Evolutionary conservation across 2,113 vertebrate species (phyloP), one percentile per base, ranked within the genome.

Genomic region (Pachypanchax playfairii): DNA sequence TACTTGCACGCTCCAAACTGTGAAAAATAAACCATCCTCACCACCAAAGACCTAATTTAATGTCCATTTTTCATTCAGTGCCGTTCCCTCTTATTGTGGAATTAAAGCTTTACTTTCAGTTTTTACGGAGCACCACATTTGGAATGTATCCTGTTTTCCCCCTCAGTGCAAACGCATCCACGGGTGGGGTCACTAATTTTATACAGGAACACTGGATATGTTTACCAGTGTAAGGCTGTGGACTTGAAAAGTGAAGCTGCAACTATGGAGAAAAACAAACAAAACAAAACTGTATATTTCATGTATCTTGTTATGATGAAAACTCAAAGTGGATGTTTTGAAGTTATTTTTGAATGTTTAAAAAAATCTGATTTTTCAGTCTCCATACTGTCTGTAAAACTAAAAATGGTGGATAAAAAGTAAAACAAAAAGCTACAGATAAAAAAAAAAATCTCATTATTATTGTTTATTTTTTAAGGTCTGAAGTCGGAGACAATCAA

Each of bases 1-100:
- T 99, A 76, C 93, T 99, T 75, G 92, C 91, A 59, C 94, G 93
- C 77, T 94, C 95, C 38, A 93, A 84, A 89, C 91, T 99, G 84
- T 97, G 89, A 97, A 38, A 20, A 6, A 43, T 21, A 54, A 31
- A 29, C 6, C 28, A 29, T 20, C 41, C 55, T 51, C 64, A 33
- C 65, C 73, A 76, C 88, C 86, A 89, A 90, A 90, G 89, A 89
- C 89, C 55, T 73, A 60, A 80, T 63, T 81, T 75, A 81, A 73
- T 77, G 65, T 83, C 54, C 33, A 58, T 85, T 79, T 77, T 76
- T 76, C 85, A 87, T 80, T 25, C 63, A 86, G 85, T 89, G 80
- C 71, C 67, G 82, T 84, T 78, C 86, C 72, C 51, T 82, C 86
- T 85, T 70, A 61, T 81, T 70, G 84, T 85, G 88, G 82, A 87